Evolutionary conservation across 2,113 vertebrate genomes (phyloP).

Genomic region (Laticauda laticaudata): DNA sequence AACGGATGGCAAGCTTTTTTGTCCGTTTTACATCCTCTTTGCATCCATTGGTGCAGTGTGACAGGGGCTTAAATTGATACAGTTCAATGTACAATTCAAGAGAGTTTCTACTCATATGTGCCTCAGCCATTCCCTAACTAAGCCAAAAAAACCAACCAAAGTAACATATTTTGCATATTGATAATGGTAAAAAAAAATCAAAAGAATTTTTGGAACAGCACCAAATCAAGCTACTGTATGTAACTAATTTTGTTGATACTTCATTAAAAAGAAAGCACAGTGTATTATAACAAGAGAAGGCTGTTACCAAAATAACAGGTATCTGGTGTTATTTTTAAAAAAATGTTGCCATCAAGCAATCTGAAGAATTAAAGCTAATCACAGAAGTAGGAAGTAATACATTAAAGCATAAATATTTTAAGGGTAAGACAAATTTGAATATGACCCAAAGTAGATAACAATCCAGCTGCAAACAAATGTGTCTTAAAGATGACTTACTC

Average conservation of each 20-base stretch:
- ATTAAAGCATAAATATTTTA: neutral
- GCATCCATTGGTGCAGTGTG: too few relatives aligned
- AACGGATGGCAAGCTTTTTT: too few relatives aligned
- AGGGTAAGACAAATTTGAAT: neutral
- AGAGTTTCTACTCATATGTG: neutral
- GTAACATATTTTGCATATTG: neutral
- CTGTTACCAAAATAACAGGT: neutral
- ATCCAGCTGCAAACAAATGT: neutral
- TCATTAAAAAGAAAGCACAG: neutral
- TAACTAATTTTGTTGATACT: neutral
- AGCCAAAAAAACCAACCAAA: neutral
- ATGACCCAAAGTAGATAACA: neutral
- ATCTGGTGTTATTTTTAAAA: neutral
- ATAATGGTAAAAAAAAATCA: neutral
- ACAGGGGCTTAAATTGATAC: neutral
- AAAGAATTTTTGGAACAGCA: neutral
- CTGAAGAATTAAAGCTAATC: neutral
- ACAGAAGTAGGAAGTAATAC: neutral
- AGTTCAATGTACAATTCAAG: neutral
- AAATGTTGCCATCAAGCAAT: neutral
- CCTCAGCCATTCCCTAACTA: neutral
- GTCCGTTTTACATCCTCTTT: too few relatives aligned
- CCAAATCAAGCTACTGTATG: neutral
- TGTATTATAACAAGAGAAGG: neutral
- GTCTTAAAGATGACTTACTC: neutral